Base-by-base conservation (phyloP, 2,113 vertebrate species). In the Chlorocebus sabaeus region DNA sequence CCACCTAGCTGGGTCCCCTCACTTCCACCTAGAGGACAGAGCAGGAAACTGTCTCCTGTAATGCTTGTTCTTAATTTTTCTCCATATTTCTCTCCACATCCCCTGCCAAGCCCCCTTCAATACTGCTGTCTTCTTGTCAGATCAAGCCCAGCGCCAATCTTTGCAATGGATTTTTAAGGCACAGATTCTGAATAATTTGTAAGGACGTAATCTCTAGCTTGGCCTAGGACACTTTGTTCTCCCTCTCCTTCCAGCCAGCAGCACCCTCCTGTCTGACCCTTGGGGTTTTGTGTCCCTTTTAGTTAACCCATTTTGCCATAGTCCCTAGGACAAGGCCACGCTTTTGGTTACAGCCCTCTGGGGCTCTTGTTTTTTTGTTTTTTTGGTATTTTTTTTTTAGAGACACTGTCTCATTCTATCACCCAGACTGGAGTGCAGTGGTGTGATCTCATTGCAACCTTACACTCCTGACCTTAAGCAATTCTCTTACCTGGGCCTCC, bases 271-370 rank as follows among this genome's bases (percentile, higher is more conserved):
- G 3, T 70, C 83, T 64, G 50, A 59, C 68, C 45, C 59, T 76
- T 1, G 3, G 1, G 61, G 27, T 10, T 13, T 64, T 14, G 1
- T 0, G 1, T 18, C 67, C 70, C 22, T n/a, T 40, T 27, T 13
- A 35, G 3, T 35, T 48, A 14, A 4, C 45, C 6, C 9, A 0
- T 4, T 23, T n/a, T n/a, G 6, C 64, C 30, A 3, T 0, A 2
- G 38, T 67, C 57, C 20, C 76, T 27, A 1, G 55, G 73, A 40
- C 18, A 64, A 57, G 30, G 8, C 45, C 0, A 0, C 48, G 30
- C 4, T 1, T 23, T 57, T 12, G 38, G 75, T 25, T 70, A 40
- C 25, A 86, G 22, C 57, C 57, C 78, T 35, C 18, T 38, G 68
- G 57, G 12, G 25, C 30, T 16, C 75, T 38, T 23, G 30, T 80